A percentile compares a stretch with the other conserved stretches of the same genome.
These are phyloP conservation scores for Brienomyrus longianalis DNA, from an alignment of 2,113 vertebrate genomes.

Conservation along the genomic window DNA sequence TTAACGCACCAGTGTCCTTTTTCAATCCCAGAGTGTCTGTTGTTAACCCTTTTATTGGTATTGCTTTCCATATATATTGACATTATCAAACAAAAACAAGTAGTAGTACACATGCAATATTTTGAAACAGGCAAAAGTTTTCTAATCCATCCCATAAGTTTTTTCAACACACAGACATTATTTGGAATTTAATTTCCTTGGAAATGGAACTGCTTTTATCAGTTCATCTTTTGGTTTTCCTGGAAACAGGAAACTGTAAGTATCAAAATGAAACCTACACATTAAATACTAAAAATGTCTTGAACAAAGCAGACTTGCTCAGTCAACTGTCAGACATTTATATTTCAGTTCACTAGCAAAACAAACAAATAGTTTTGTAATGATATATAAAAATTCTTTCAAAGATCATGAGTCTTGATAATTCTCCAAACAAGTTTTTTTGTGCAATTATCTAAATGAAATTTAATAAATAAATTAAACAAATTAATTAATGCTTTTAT, in stretches of 20 bases:
- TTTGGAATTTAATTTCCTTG: not conserved
- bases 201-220: not conserved
- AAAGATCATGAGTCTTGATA: not conserved
- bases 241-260: not conserved
- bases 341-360: not conserved
- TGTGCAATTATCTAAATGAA: not conserved
- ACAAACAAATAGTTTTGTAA: not conserved
- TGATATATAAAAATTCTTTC: not conserved
- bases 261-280: not conserved
- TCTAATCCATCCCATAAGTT: not conserved
- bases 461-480: not conserved
- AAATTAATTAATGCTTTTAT: not conserved
- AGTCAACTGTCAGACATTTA: not conserved
- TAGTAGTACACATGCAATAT: not conserved
- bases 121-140: not conserved
- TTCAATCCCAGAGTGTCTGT: not conserved
- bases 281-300: not conserved
- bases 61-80: not conserved
- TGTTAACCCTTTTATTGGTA: not conserved
- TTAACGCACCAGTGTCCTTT: slow-evolving; percentile 29
- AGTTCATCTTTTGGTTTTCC: not conserved
- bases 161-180: not conserved
- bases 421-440: not conserved
- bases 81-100: not conserved
- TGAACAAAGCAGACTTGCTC: not conserved